Evolutionary conservation across 2,113 vertebrate species (phyloP).

Genomic region (Etheostoma spectabile): DNA sequence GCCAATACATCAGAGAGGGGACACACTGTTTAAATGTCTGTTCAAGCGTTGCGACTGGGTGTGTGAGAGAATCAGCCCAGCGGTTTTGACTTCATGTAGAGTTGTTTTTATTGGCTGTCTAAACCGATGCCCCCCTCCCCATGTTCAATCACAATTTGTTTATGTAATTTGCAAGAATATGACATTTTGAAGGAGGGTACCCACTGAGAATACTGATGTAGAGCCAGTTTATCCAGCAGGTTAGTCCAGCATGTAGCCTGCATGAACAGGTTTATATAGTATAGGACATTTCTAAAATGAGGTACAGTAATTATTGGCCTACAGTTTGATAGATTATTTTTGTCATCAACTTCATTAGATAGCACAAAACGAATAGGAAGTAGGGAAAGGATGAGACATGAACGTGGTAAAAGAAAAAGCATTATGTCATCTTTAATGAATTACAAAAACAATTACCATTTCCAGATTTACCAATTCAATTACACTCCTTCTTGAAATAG

Average conservation of each 20-base stretch:
- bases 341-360: conserved; percentile 30
- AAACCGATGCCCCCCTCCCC: conserved; percentile 47
- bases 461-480: background rate
- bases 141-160: conserved; percentile 68
- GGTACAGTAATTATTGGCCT: background rate
- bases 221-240: conserved; percentile 48
- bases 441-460: background rate
- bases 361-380: background rate
- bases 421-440: background rate
- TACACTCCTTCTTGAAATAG: background rate
- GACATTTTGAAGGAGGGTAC: conserved; percentile 42
- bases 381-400: background rate
- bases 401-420: background rate
- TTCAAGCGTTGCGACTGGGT: conserved; percentile 27
- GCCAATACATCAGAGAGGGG: conserved; percentile 30
- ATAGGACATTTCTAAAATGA: conserved; percentile 28
- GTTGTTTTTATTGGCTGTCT: conserved; percentile 69
- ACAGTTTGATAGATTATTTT: conserved; percentile 14
- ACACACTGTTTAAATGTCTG: conserved; percentile 54
- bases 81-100: conserved; percentile 54
- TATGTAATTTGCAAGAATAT: conserved; percentile 65
- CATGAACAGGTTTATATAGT: conserved; percentile 17
- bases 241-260: conserved; percentile 6
- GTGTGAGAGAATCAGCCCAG: conserved; percentile 30
- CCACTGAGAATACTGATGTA: conserved; percentile 58